Base-by-base conservation (phyloP, 2,113 vertebrate species). In the Callocephalon fimbriatum region DNA sequence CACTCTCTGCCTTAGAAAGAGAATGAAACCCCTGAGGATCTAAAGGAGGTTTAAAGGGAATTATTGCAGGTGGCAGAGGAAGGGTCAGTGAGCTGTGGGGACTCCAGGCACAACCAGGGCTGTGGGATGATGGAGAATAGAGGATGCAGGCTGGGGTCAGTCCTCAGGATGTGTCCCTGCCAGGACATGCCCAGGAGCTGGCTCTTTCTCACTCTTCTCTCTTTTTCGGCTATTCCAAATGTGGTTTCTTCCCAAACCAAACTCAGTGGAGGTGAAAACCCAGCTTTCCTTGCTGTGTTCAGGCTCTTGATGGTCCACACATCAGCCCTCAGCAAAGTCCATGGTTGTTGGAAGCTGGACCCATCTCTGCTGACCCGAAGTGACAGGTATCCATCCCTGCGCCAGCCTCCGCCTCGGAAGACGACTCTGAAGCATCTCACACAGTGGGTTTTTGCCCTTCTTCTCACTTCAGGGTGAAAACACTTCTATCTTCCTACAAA, bases 381-480 rank as follows among this genome's bases (percentile, higher is more conserved):
- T 67, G 91, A 93, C 92, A 95, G 73, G 91, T 72, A 95, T 77
- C 94, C 61, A 7, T 96, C 91, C 65, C 54, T 72, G 47, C 1
- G 18, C 72, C 73, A 86, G 70, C 53, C 50, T 21, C 81, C 3
- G 15, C 58, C 73, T 83, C 7, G 0, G 23, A 86, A 81, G 25
- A 66, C 0, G 2, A 47, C 73, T 70, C 79, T 14, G 4, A 80
- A 91, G 66, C 61, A 44, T 74, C 80, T 50, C 90, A 54, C 0
- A 0, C 2, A 6, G 63, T 35, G 18, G 3, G 0, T 25, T 53
- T 68, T 72, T 82, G 93, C 79, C 95, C 82, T 88, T 92, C 92
- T 92, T 94, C 94, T 96, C 94, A 96, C 92, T 96, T 92, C 92
- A 75, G 96, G 95, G 91, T 97, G 96, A 95, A 95, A 87, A 76